phyloP scores from a whole-genome alignment of 2,113 vertebrate genomes.

The Oenanthe oenanthe region DNA sequence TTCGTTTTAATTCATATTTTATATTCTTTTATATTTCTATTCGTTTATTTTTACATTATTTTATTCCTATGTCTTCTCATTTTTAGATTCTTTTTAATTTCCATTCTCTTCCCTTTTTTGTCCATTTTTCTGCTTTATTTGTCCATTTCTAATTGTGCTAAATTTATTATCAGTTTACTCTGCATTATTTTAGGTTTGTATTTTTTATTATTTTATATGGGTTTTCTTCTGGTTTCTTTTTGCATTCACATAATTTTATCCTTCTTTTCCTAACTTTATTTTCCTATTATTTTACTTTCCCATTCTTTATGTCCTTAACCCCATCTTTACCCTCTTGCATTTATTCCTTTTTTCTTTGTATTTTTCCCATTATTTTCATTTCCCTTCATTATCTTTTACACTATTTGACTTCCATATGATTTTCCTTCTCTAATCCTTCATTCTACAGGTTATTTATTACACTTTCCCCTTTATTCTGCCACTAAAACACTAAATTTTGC shows the following conservation, averaged over 20 bases:
- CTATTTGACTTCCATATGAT: accelerated
- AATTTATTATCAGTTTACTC: neutral
- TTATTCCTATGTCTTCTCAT: neutral
- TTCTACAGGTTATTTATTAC: neutral
- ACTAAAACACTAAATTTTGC: neutral
- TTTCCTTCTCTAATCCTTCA: neutral
- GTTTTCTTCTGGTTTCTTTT: neutral
- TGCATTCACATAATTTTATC: accelerated
- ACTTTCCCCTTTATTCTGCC: neutral
- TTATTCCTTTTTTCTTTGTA: neutral
- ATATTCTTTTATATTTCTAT: neutral
- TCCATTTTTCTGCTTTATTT: neutral
- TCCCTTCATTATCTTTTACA: neutral
- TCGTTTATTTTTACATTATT: neutral
- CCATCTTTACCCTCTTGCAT: neutral
- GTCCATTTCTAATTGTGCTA: neutral
- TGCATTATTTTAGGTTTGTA: neutral
- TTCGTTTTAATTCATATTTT: neutral
- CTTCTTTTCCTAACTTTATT: neutral
- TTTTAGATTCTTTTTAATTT: neutral
- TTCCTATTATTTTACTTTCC: neutral
- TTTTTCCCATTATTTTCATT: neutral
- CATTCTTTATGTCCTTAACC: neutral
- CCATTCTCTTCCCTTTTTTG: neutral
- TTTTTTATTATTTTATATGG: neutral